A percentile compares a stretch with the other conserved stretches of the same genome.
Conservation (phyloP, 2,113 vertebrate species). For the Podarcis raffonei region DNA sequence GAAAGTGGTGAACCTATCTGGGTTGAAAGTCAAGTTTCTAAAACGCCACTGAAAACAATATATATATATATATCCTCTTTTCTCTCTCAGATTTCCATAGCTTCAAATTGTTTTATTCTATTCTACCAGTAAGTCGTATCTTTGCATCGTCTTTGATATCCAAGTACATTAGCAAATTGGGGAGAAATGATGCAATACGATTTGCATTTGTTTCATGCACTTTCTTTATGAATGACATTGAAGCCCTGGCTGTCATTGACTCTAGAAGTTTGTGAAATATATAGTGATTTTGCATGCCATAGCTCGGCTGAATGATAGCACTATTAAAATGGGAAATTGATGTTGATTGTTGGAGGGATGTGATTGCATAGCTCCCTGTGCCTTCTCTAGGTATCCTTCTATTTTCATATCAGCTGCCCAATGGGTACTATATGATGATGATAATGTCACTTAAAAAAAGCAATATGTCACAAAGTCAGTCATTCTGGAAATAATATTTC, state of each 20-base stretch:
- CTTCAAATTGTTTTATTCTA: background rate
- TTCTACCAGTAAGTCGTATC: conserved; percentile 13
- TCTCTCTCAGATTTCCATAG: conserved; percentile 21
- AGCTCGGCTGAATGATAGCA: conserved; percentile 50
- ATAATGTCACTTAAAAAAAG: conserved; percentile 48
- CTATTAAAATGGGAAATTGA: conserved; percentile 41
- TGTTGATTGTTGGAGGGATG: conserved; percentile 51
- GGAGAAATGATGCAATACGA: conserved; percentile 27
- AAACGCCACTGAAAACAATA: conserved; percentile 11
- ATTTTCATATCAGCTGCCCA: conserved; percentile 45
- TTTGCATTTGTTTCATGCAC: conserved; percentile 42
- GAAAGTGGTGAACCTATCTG: conserved; percentile 17
- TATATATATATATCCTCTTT: background rate
- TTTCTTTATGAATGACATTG: conserved; percentile 32
- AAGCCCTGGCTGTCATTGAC: conserved; percentile 50
- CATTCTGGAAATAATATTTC: conserved; percentile 51
- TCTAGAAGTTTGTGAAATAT: conserved; percentile 54
- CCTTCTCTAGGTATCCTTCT: conserved; percentile 41
- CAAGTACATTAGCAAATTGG: conserved; percentile 27
- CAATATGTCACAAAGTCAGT: conserved; percentile 23
- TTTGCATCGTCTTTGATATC: conserved; percentile 36
- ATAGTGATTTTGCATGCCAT: conserved; percentile 31
- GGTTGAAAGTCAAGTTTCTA: conserved; percentile 27
- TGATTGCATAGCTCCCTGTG: conserved; percentile 21
- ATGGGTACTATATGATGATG: conserved; percentile 25